Conservation (phyloP, 2,113 vertebrate genomes). For the Gasterosteus aculeatus region DNA sequence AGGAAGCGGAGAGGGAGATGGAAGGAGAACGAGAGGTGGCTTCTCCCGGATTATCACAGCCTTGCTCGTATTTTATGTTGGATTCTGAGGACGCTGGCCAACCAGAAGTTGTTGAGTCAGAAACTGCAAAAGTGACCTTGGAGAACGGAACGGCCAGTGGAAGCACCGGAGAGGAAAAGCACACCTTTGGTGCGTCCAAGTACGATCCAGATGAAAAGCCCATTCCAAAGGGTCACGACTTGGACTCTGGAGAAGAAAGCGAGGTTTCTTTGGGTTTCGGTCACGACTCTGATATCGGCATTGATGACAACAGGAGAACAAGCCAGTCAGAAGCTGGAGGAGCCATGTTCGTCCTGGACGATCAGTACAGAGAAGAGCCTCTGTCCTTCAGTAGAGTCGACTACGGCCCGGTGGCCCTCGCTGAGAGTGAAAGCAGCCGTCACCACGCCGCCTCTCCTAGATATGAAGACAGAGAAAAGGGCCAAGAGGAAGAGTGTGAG, state of each 20-base stretch:
- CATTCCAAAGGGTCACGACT: constrained; percentile 58
- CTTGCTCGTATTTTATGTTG: constrained; percentile 71
- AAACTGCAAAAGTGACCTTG: constrained; percentile 23
- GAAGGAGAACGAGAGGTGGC: constrained; percentile 79
- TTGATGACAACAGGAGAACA: constrained; percentile 74
- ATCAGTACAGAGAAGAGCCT: constrained; percentile 76
- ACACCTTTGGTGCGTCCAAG: constrained; percentile 71
- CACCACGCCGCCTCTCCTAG: constrained; percentile 65
- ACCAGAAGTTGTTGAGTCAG: constrained; percentile 23
- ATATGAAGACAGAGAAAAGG: constrained; percentile 70
- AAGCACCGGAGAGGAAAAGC: constrained; percentile 58
- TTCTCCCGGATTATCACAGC: constrained; percentile 74
- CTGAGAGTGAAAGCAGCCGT: constrained; percentile 68
- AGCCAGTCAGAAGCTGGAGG: constrained; percentile 63
- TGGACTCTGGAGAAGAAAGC: constrained; percentile 56
- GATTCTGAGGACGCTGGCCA: constrained; percentile 48
- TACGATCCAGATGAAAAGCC: constrained; percentile 82
- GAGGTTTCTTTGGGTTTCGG: constrained; percentile 54
- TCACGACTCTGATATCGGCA: constrained; percentile 54
- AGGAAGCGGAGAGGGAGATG: constrained; percentile 79
- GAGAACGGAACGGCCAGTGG: constrained; percentile 26
- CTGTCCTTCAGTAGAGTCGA: constrained; percentile 70
- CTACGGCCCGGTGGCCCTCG: constrained; percentile 67
- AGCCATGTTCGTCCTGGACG: constrained; percentile 68
- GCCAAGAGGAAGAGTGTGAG: constrained; percentile 78